A percentile compares a stretch with the other conserved stretches of the same genome.
phyloP scores from a whole-genome alignment of 2,888 invertebrate species.

The Eupithecia abbreviata region DNA sequence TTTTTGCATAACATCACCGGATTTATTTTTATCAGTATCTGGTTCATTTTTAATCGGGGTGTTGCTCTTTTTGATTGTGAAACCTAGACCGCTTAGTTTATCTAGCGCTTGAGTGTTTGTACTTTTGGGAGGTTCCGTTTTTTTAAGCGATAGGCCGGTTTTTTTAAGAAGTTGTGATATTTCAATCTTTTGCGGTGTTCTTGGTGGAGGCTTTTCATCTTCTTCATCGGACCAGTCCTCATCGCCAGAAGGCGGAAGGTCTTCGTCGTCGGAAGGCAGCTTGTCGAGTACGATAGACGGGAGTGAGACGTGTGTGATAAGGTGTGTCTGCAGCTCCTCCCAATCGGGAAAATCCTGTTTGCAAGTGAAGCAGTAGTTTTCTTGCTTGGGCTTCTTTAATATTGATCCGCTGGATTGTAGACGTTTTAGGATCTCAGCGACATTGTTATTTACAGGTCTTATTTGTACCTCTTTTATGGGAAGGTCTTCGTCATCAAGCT shows the following conservation, averaged over 20 bases:
- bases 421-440: constrained; percentile 67
- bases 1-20: constrained; percentile 68
- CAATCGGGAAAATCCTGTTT: constrained; percentile 75
- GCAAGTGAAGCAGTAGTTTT: constrained; percentile 80
- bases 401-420: constrained; percentile 71
- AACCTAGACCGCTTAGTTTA: constrained; percentile 76
- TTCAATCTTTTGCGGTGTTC: constrained; percentile 74
- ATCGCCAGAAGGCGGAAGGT: constrained; percentile 68
- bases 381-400: constrained; percentile 70
- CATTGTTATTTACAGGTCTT: constrained; percentile 56
- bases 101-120: constrained; percentile 65
- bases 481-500: not conserved
- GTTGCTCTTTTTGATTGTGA: constrained; percentile 74
- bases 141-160: constrained; percentile 71
- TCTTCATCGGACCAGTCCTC: constrained; percentile 80
- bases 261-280: constrained; percentile 82
- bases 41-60: constrained; percentile 72
- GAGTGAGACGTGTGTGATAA: constrained; percentile 83
- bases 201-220: constrained; percentile 55
- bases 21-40: constrained; percentile 48
- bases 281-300: constrained; percentile 78
- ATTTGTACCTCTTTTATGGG: not conserved
- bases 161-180: constrained; percentile 73
- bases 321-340: constrained; percentile 78
- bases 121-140: constrained; percentile 58